These are phyloP conservation scores for Drosophila takahashii DNA, from an alignment of 1,140 invertebrate genomes.

Conservation along the genomic window DNA sequence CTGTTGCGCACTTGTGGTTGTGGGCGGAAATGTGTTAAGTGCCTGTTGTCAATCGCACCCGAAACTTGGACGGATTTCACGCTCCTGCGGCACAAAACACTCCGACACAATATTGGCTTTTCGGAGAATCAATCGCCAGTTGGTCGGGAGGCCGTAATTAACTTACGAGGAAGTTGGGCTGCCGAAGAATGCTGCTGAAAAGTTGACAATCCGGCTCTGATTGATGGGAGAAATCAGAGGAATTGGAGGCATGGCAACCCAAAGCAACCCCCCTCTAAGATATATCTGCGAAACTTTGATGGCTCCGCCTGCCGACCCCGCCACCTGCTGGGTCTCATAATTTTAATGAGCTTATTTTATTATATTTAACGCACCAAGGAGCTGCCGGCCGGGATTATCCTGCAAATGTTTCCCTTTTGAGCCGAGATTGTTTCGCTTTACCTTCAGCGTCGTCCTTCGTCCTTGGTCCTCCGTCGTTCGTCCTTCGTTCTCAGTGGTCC, in stretches of 20 bases:
- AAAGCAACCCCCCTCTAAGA: neutral
- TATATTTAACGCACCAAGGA: slow-evolving; percentile 69
- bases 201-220: slow-evolving; percentile 72
- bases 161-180: slow-evolving; percentile 49
- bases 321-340: slow-evolving; percentile 64
- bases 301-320: neutral
- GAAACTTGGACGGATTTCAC: slow-evolving; percentile 57
- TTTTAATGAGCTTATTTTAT: slow-evolving; percentile 83
- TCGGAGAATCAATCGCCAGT: slow-evolving; percentile 54
- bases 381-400: slow-evolving; percentile 41
- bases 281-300: slow-evolving; percentile 21
- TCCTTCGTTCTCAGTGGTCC: slow-evolving; percentile 4
- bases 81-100: slow-evolving; percentile 38
- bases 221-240: slow-evolving; percentile 52
- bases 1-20: too few species aligned
- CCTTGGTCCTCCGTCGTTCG: slow-evolving; percentile 1
- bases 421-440: slow-evolving; percentile 14
- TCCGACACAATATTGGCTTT: slow-evolving; percentile 7
- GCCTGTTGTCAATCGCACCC: slow-evolving; percentile 75
- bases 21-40: slow-evolving; percentile 67
- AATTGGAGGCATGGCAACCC: slow-evolving; percentile 13
- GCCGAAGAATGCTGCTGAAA: slow-evolving; percentile 23
- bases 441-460: slow-evolving; percentile 14
- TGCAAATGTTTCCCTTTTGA: slow-evolving; percentile 52
- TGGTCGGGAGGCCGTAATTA: slow-evolving; percentile 55